Percentiles rank a stretch among this genome's conserved stretches.
Conservation (phyloP, 2,888 invertebrate species). For the Graphium colonna region DNA sequence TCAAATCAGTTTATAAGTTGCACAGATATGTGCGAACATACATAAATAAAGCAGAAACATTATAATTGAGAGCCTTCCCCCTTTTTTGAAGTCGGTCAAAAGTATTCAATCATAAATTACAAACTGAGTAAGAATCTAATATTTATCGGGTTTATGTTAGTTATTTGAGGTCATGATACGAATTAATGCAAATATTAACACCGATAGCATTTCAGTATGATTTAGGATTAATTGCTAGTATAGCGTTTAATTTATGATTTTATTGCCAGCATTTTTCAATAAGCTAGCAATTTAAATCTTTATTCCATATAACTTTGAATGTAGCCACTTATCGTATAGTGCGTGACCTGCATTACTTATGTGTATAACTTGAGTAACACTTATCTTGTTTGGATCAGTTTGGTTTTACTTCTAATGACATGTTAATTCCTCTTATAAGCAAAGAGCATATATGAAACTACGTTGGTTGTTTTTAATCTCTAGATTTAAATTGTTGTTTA, state of each 20-base stretch:
- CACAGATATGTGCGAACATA: too few species aligned
- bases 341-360: neutral
- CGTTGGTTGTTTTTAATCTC: too few species aligned
- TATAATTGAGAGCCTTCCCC: too few species aligned
- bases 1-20: too few species aligned
- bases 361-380: neutral
- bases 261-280: neutral
- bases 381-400: neutral
- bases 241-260: too few species aligned
- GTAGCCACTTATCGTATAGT: neutral
- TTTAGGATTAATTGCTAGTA: neutral
- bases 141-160: neutral
- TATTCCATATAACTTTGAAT: constrained; percentile 3
- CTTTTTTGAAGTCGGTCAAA: too few species aligned
- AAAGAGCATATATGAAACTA: too few species aligned
- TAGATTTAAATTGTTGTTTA: too few species aligned
- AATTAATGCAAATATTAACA: constrained; percentile 1
- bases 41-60: too few species aligned
- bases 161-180: neutral
- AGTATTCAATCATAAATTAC: too few species aligned
- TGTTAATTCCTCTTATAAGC: neutral
- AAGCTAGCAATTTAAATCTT: constrained; percentile 1
- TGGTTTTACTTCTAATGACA: neutral
- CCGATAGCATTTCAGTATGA: neutral
- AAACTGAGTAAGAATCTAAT: neutral